These are phyloP conservation scores for Pygathrix nemaeus DNA, from an alignment of 2,113 vertebrate species.

Conservation along the genomic window DNA sequence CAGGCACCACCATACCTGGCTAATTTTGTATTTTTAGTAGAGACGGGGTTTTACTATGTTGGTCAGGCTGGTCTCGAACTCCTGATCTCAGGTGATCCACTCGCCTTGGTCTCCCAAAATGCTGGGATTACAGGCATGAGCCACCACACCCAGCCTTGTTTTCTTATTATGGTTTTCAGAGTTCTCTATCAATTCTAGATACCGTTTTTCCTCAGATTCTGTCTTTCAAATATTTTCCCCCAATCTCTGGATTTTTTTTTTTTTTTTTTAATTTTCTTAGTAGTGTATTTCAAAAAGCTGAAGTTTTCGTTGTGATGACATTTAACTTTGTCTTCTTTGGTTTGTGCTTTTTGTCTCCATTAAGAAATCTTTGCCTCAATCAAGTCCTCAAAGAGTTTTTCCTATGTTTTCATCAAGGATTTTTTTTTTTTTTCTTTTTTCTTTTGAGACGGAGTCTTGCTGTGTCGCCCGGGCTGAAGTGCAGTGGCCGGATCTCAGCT, in stretches of 20 bases:
- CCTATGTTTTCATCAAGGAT: neutral
- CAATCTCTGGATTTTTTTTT: neutral
- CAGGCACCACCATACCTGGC: too few relatives aligned
- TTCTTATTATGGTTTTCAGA: neutral
- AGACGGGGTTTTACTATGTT: too few relatives aligned
- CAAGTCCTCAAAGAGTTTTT: neutral
- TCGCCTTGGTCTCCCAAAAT: too few relatives aligned
- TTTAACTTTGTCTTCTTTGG: neutral
- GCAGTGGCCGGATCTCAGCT: too few relatives aligned
- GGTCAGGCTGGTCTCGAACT: too few relatives aligned
- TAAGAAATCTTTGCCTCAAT: neutral
- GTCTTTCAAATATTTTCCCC: neutral
- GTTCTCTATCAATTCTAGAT: neutral
- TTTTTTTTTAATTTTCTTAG: neutral
- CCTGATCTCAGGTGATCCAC: too few relatives aligned
- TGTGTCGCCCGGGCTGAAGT: too few relatives aligned
- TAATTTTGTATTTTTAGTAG: too few relatives aligned
- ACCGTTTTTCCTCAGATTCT: neutral
- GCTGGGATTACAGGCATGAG: too few relatives aligned
- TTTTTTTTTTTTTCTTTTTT: neutral
- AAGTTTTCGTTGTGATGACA: neutral
- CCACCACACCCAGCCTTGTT: fast-evolving
- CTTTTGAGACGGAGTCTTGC: too few relatives aligned
- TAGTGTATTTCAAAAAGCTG: neutral
- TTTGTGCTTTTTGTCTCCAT: neutral